Evolutionary conservation across 2,113 vertebrate species (phyloP).

Genomic region (Otus sunia): DNA sequence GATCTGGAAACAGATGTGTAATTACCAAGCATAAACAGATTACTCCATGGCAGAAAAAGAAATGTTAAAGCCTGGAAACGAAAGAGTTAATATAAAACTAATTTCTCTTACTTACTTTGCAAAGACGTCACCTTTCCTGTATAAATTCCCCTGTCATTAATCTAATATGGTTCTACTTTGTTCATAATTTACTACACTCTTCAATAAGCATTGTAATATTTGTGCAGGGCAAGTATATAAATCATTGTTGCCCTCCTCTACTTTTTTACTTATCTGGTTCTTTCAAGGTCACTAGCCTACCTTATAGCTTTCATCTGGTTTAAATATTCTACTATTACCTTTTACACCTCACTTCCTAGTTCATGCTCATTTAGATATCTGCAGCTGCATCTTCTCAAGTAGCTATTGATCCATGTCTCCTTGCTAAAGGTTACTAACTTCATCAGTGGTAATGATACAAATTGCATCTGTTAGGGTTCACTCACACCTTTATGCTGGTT

Average conservation of each 20-base stretch:
- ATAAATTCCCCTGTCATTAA: background rate
- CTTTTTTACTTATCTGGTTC: conserved; percentile 6
- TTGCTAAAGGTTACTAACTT: conserved; percentile 63
- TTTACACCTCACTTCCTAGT: conserved; percentile 43
- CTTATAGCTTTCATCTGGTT: conserved; percentile 55
- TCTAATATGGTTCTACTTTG: conserved; percentile 29
- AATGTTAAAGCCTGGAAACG: background rate
- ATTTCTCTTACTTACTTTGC: background rate
- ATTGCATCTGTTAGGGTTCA: conserved; percentile 28
- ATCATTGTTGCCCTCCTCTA: conserved; percentile 26
- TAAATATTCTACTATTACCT: conserved; percentile 50
- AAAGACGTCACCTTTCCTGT: background rate
- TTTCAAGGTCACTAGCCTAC: conserved; percentile 54
- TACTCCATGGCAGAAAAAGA: background rate
- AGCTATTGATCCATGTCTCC: conserved; percentile 54
- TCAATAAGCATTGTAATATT: conserved; percentile 48
- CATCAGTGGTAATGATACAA: conserved; percentile 26
- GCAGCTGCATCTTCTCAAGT: conserved; percentile 39
- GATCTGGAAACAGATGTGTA: background rate
- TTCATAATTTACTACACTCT: conserved; percentile 42
- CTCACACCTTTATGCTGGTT: background rate
- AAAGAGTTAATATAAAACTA: background rate
- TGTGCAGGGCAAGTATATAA: conserved; percentile 39
- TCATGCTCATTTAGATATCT: conserved; percentile 9
- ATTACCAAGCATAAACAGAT: background rate